Evolutionary conservation across 1,140 invertebrate genomes (phyloP), one percentile per base, ranked within the genome.

Genomic region (Pseudachorutes palmiensis): DNA sequence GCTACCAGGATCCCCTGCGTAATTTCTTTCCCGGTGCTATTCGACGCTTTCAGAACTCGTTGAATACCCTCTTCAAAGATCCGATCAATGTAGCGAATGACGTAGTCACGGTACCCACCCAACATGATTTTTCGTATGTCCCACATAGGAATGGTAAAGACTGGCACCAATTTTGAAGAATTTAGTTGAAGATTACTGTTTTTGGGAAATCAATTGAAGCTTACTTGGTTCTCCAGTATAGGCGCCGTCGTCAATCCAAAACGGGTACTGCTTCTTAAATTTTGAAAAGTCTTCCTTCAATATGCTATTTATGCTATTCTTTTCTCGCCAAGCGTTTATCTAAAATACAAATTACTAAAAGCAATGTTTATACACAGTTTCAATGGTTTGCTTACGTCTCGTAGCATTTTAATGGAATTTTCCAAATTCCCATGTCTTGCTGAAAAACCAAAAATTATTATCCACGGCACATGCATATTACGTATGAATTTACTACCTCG

Each of bases 241-340:
- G 24, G 51, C 51, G 5, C 51, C 51, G 51, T 55, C 51, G 24
- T 55, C 51, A 24, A 55, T 24, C 51, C 51, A 55, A 55, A 14
- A 55, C 9, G 51, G 51, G 24, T 55, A 55, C 51, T 55, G 51
- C 24, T 55, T 55, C 24, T 26, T 14, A 24, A 55, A 55, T 55
- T 55, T 55, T 26, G 51, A 55, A 55, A 55, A 55, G 24, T 55
- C 51, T 55, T 55, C 51, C 24, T 55, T 24, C 14, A 55, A 5
- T 12, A 55, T 55, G 24, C 24, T 55, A 22, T 55, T 22, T 9
- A 55, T 55, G 5, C 24, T 55, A 55, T 55, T 55, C 24, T 24
- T 3, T 3, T 16, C 9, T 24, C 51, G 9, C 51, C 51, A 55
- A 5, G 5, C 14, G 24, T 14, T 14, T 16, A 55, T 55, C 51